A percentile compares a stretch with the other conserved stretches of the same genome.
These are phyloP conservation scores for Blastobasis adustella DNA, from an alignment of 2,888 invertebrate species.

Conservation along the genomic window DNA sequence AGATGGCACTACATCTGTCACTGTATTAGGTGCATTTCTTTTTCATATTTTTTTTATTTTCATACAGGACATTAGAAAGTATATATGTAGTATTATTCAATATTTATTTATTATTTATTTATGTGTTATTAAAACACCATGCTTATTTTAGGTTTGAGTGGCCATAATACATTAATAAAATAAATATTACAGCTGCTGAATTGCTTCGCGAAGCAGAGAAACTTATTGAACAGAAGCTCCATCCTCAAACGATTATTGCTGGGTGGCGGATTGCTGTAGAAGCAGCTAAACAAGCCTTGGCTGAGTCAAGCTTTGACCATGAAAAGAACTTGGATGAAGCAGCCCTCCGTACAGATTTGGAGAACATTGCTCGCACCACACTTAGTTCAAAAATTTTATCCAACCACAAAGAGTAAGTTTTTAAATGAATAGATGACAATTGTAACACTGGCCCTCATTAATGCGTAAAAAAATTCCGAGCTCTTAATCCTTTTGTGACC, in stretches of 20 bases:
- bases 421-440: background rate
- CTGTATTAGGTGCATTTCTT: slow-evolving; percentile 80
- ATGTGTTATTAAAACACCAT: too few relatives aligned
- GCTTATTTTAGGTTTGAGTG: too few relatives aligned
- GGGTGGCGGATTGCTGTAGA: slow-evolving; percentile 95
- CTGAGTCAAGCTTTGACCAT: slow-evolving; percentile 87
- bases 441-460: too few relatives aligned
- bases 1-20: slow-evolving; percentile 99
- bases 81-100: too few relatives aligned
- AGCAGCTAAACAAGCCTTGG: slow-evolving; percentile 88
- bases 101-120: too few relatives aligned
- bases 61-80: too few relatives aligned
- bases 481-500: too few relatives aligned
- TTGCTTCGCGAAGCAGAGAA: slow-evolving; percentile 96
- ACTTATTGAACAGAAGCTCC: slow-evolving; percentile 93
- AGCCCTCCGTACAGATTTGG: slow-evolving; percentile 88
- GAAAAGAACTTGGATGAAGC: slow-evolving; percentile 79
- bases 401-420: slow-evolving; percentile 90
- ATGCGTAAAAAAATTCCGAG: too few relatives aligned
- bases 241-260: slow-evolving; percentile 97
- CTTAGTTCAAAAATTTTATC: slow-evolving; percentile 98
- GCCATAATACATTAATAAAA: too few relatives aligned
- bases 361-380: slow-evolving; percentile 98
- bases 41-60: too few relatives aligned
- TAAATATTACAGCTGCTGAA: slow-evolving; percentile 83